These are phyloP conservation scores for Rhopalosiphum maidis DNA, from an alignment of 1,140 invertebrate genomes.

Conservation along the genomic window DNA sequence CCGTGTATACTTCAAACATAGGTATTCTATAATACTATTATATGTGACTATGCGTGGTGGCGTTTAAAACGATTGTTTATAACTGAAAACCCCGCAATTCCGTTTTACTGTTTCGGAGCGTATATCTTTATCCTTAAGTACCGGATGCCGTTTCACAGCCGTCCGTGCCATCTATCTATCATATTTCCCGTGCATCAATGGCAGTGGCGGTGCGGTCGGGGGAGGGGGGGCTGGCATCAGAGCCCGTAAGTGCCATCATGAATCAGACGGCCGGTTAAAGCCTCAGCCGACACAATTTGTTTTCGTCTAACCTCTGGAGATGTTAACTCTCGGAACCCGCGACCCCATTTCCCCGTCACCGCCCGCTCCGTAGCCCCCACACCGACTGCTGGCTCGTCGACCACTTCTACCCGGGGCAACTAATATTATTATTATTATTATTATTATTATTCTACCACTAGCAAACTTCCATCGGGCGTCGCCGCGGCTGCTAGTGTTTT, in stretches of 20 bases:
- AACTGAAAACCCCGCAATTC: background rate
- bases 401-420: background rate
- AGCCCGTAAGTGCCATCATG: conserved; percentile 40
- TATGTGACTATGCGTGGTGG: no score
- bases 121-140: conserved; percentile 15
- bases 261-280: conserved; percentile 38
- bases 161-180: conserved; percentile 24
- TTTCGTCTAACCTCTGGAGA: background rate
- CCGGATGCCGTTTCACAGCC: conserved; percentile 11
- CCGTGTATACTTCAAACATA: background rate
- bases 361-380: background rate
- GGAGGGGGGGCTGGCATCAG: background rate
- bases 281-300: conserved; percentile 38
- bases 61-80: conserved; percentile 23
- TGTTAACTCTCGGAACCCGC: background rate
- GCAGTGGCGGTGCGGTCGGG: no score
- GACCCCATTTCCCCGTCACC: background rate
- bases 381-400: background rate
- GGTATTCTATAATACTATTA: background rate
- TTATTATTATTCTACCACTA: background rate
- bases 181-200: conserved; percentile 28
- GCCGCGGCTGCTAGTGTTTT: background rate
- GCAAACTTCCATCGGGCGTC: background rate
- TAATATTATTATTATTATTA: background rate
- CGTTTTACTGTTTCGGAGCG: conserved; percentile 15